These are phyloP conservation scores for Scylla paramamosain DNA, from an alignment of 1,140 invertebrate species.

Conservation along the genomic window DNA sequence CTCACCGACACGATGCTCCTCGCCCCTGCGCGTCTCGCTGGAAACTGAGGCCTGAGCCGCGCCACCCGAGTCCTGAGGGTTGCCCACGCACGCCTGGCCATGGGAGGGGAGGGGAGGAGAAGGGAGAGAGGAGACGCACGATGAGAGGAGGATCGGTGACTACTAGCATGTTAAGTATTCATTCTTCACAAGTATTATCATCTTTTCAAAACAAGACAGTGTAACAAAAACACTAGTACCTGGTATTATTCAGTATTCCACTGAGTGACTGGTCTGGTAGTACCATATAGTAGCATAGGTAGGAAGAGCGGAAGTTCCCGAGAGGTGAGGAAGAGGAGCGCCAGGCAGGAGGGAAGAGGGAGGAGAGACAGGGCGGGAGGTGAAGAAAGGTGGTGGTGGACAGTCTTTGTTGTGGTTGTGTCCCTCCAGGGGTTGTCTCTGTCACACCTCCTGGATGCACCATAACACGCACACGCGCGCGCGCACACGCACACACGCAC, in stretches of 20 bases:
- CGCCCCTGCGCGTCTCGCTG: slow-evolving; percentile 6
- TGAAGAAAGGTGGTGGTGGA: background rate
- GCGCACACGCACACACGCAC: no score
- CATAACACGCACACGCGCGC: no score
- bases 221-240: background rate
- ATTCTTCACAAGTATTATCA: background rate
- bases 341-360: background rate
- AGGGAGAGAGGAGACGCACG: background rate
- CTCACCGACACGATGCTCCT: background rate
- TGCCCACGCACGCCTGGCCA: background rate
- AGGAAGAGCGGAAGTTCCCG: background rate
- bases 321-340: background rate
- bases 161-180: background rate
- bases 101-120: background rate
- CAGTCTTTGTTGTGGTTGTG: background rate
- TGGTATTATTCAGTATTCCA: background rate
- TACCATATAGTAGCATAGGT: no score
- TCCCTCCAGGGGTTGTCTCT: background rate
- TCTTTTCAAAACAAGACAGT: background rate
- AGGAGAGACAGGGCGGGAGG: background rate
- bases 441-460: no score
- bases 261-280: background rate
- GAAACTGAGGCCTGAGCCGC: background rate
- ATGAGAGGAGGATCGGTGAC: background rate
- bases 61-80: background rate